These are phyloP conservation scores for Aldabrachelys gigantea DNA, from an alignment of 2,113 vertebrate genomes.

Conservation along the genomic window DNA sequence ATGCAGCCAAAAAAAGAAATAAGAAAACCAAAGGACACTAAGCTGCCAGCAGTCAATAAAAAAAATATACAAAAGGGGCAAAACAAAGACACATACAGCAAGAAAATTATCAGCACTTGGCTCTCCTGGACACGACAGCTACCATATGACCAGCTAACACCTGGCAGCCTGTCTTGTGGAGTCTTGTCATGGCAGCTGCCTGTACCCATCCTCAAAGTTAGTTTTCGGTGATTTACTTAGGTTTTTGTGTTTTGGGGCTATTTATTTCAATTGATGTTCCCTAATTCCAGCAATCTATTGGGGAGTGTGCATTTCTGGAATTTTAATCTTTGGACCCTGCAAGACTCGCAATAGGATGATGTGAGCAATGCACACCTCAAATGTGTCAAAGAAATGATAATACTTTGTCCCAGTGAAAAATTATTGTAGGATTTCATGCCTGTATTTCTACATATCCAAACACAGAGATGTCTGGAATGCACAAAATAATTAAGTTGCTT, in stretches of 20 bases:
- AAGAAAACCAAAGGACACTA: background rate
- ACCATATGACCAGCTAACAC: fast-evolving
- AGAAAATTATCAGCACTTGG: background rate
- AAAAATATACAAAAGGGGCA: background rate
- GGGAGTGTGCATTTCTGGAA: background rate
- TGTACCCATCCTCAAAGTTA: background rate
- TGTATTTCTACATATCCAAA: background rate
- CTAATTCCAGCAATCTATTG: background rate
- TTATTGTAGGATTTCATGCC: background rate
- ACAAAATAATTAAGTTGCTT: background rate
- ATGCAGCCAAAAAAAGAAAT: background rate
- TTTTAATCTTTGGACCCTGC: background rate
- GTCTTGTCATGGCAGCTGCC: background rate
- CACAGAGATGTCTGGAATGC: background rate
- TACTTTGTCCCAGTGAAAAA: background rate
- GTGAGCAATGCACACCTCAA: background rate
- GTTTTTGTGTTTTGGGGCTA: background rate
- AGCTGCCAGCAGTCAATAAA: background rate
- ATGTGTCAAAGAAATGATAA: background rate
- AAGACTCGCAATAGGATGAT: background rate
- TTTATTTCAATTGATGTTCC: background rate
- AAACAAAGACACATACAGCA: background rate
- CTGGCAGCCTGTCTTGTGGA: background rate
- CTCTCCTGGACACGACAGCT: background rate
- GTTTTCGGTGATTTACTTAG: background rate